A percentile compares a stretch with the other conserved stretches of the same genome.
Conservation (phyloP, 2,888 invertebrate genomes). For the Agrochola lychnidis region DNA sequence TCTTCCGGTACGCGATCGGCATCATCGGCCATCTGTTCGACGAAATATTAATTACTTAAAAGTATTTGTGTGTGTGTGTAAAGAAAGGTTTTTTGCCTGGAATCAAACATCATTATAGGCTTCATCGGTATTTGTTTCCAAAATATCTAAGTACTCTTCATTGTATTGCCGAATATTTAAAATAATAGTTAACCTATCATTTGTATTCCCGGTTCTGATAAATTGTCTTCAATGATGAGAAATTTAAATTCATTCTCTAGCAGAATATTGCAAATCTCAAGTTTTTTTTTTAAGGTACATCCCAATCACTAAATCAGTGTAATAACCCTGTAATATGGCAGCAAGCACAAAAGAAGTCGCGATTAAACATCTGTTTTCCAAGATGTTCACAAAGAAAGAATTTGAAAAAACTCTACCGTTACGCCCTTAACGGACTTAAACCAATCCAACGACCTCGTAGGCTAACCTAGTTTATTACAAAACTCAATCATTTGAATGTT, state of each 20-base stretch:
- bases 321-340: not conserved
- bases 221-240: not conserved
- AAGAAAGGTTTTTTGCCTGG: not conserved
- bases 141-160: not conserved
- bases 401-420: not conserved
- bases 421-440: not conserved
- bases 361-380: not conserved
- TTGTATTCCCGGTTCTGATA: not conserved
- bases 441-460: not conserved
- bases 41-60: too few species aligned
- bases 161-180: not conserved
- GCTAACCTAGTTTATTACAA: not conserved
- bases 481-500: constrained; percentile 9
- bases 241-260: not conserved
- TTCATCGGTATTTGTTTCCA: not conserved
- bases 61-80: not conserved
- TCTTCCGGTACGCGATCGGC: too few species aligned
- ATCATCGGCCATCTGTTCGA: too few species aligned
- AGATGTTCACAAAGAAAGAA: not conserved
- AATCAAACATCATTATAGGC: not conserved
- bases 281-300: not conserved
- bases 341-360: not conserved
- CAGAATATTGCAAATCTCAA: not conserved
- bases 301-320: not conserved
- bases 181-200: not conserved